Percentiles rank a stretch among this genome's conserved stretches.
Evolutionary conservation across 2,888 invertebrate species (phyloP).

Genomic region (Papilio demoleus): DNA sequence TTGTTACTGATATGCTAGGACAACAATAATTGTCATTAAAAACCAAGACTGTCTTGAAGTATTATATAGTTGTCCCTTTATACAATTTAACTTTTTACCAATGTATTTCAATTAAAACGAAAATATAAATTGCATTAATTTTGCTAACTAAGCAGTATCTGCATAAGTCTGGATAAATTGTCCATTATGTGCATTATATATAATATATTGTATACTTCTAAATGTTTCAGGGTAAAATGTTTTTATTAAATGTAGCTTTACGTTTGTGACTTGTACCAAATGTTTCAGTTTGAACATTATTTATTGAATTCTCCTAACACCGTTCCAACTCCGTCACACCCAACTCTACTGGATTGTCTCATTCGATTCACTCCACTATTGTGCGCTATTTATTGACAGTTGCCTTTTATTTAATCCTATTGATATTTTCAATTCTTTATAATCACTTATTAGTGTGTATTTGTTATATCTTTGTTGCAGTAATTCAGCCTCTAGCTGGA

Average conservation of each 20-base stretch:
- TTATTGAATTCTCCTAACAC: slow-evolving; percentile 48
- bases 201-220: too few species aligned
- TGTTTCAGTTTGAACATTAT: slow-evolving; percentile 43
- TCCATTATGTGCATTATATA: too few species aligned
- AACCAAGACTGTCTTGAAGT: too few species aligned
- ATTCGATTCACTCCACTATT: slow-evolving; percentile 37
- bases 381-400: slow-evolving; percentile 19
- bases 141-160: too few species aligned
- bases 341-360: slow-evolving; percentile 44
- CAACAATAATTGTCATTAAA: too few species aligned
- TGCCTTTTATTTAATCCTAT: slow-evolving; percentile 13
- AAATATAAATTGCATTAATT: too few species aligned
- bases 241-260: background rate
- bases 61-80: too few species aligned
- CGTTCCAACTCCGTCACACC: slow-evolving; percentile 43
- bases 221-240: background rate
- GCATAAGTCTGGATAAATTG: too few species aligned
- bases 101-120: too few species aligned
- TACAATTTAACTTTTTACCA: too few species aligned
- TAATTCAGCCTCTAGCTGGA: too few species aligned
- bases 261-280: slow-evolving; percentile 36
- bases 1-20: too few species aligned
- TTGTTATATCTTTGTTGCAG: background rate
- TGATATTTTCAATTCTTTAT: background rate
- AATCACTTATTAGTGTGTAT: background rate